These are phyloP conservation scores for Drosophila mercatorum DNA, from an alignment of 2,888 invertebrate species.

Conservation along the genomic window DNA sequence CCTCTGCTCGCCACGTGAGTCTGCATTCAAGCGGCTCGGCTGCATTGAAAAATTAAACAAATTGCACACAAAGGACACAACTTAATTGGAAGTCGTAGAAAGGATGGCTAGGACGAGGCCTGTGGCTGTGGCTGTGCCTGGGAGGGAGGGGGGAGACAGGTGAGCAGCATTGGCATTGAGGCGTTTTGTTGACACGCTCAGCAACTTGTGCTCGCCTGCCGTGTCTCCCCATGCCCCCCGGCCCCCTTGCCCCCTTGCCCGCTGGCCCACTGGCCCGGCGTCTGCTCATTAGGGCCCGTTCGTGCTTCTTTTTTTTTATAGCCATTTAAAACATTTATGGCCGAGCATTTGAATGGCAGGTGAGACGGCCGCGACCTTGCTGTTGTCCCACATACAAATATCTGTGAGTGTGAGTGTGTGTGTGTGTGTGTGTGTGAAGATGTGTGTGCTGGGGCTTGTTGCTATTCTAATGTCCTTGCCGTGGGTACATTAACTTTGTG, in stretches of 20 bases:
- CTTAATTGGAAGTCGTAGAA: slow-evolving; percentile 34
- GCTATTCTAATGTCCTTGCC: slow-evolving; percentile 40
- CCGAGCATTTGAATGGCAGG: slow-evolving; percentile 71
- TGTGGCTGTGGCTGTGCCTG: background rate
- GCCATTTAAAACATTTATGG: slow-evolving; percentile 78
- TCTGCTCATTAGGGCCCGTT: slow-evolving; percentile 40
- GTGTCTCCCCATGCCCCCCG: background rate
- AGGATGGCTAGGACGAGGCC: background rate
- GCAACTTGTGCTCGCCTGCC: slow-evolving; percentile 26
- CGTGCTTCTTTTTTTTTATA: slow-evolving; percentile 60
- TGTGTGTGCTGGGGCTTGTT: slow-evolving; percentile 32
- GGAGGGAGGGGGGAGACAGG: too few species aligned
- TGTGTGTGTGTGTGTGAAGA: slow-evolving; percentile 16
- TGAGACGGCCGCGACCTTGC: slow-evolving; percentile 60
- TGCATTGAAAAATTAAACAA: slow-evolving; percentile 48
- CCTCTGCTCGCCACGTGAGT: background rate
- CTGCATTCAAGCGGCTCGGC: slow-evolving; percentile 3
- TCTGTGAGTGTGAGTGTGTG: background rate
- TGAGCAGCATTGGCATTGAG: slow-evolving; percentile 31
- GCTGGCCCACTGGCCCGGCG: background rate
- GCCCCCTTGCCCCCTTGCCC: background rate
- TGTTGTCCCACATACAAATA: background rate
- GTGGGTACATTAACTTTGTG: background rate
- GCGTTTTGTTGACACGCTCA: slow-evolving; percentile 44
- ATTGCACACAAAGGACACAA: slow-evolving; percentile 52